Evolutionary conservation across 2,888 invertebrate species (phyloP).

Genomic region (Rhodophaea formosa): DNA sequence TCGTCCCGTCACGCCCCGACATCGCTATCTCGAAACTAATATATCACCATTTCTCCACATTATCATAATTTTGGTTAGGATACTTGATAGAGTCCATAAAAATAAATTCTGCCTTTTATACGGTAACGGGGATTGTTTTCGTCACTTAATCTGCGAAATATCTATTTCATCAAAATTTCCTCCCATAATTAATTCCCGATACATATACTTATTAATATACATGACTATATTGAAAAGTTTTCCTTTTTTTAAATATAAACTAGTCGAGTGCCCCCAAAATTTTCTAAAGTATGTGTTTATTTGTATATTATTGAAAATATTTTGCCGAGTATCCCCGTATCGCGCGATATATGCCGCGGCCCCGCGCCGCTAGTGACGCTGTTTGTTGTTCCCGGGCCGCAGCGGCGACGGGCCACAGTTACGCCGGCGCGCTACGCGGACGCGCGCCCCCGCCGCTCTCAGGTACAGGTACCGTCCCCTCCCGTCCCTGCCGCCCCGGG

Average conservation of each 20-base stretch:
- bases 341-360: no score
- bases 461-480: conserved; percentile 88
- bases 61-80: conserved; percentile 4
- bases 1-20: background rate
- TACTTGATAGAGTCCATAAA: background rate
- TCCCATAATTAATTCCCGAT: no score
- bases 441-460: conserved; percentile 90
- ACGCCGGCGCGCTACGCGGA: conserved; percentile 95
- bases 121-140: no score
- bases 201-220: no score
- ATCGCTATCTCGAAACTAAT: background rate
- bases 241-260: no score
- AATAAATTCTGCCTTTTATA: no score
- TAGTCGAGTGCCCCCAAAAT: no score
- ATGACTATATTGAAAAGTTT: no score
- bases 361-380: conserved; percentile 12
- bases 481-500: conserved; percentile 28
- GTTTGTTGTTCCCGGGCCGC: conserved; percentile 32
- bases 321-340: background rate
- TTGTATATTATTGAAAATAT: background rate
- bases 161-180: no score
- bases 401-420: conserved; percentile 81
- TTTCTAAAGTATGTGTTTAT: background rate
- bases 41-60: conserved; percentile 9
- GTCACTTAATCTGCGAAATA: no score